phyloP scores from a whole-genome alignment of 2,888 invertebrate species.

The Andrena haemorrhoa region DNA sequence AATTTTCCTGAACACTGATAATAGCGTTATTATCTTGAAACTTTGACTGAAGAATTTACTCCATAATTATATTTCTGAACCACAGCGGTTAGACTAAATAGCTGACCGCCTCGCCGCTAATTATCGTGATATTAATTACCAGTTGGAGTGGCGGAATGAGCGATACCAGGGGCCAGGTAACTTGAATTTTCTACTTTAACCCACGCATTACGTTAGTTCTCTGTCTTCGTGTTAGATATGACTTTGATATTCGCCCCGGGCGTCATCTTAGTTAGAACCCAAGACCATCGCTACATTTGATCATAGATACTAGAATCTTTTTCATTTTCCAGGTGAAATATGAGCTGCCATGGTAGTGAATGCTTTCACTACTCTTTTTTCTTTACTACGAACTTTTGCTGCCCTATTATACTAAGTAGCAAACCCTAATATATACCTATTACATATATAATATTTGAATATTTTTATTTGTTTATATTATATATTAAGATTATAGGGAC shows the following conservation, averaged over 20 bases:
- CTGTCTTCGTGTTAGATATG: conserved; percentile 29
- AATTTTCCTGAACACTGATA: conserved; percentile 56
- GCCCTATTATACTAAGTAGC: too few relatives aligned
- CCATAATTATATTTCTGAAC: conserved; percentile 73
- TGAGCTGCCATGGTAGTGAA: conserved; percentile 5
- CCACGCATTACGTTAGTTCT: conserved; percentile 38
- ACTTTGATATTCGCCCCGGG: conserved; percentile 49
- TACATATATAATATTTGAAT: too few relatives aligned
- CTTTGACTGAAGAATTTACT: conserved; percentile 70
- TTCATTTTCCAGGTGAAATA: conserved; percentile 57
- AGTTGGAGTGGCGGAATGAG: conserved; percentile 73
- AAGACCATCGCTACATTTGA: conserved; percentile 43
- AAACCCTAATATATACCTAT: too few relatives aligned
- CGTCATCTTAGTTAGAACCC: conserved; percentile 37
- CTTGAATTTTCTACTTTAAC: conserved; percentile 56
- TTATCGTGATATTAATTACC: conserved; percentile 80
- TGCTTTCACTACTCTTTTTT: too few relatives aligned
- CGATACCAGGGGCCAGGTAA: conserved; percentile 66
- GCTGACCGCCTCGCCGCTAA: conserved; percentile 69
- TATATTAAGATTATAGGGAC: too few relatives aligned
- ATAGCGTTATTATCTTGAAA: conserved; percentile 68
- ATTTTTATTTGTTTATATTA: too few relatives aligned
- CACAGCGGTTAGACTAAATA: conserved; percentile 33
- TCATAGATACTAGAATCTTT: conserved; percentile 70
- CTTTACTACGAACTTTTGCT: too few relatives aligned